These are phyloP conservation scores for Caenorhabditis drosophilae DNA, from an alignment of 2,888 invertebrate species.

Conservation along the genomic window DNA sequence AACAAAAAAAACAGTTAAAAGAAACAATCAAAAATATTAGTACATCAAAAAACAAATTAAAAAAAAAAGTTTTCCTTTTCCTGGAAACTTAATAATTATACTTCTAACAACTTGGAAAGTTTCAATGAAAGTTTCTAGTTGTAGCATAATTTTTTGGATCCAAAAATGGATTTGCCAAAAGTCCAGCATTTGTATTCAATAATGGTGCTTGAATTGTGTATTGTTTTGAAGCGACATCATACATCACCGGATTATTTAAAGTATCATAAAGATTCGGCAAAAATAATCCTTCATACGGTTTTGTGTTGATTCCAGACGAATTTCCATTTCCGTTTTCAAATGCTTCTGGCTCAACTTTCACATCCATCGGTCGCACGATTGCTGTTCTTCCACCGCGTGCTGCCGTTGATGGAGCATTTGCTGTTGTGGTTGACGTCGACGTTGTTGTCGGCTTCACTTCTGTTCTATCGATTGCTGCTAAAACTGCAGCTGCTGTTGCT, in stretches of 20 bases:
- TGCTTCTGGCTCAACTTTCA: neutral
- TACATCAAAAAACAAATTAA: too few species aligned
- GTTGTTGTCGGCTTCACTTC: too few species aligned
- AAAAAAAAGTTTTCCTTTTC: too few species aligned
- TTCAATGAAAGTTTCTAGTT: slow-evolving; percentile 4
- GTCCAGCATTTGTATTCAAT: slow-evolving; percentile 1
- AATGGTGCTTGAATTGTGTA: neutral
- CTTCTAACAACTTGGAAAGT: too few species aligned
- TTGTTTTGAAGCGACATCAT: too few species aligned
- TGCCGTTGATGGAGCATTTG: too few species aligned
- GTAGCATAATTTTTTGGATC: slow-evolving; percentile 6
- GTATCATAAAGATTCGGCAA: neutral
- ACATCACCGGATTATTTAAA: neutral
- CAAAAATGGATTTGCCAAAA: slow-evolving; percentile 12
- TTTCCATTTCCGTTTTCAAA: neutral
- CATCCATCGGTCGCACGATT: slow-evolving; percentile 3
- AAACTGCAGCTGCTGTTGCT: slow-evolving; percentile 17
- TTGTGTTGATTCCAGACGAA: neutral
- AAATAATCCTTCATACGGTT: slow-evolving; percentile 2
- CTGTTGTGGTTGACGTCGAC: neutral
- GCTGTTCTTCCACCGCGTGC: slow-evolving; percentile 5
- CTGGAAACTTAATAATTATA: too few species aligned
- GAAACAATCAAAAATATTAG: too few species aligned
- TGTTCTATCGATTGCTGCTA: slow-evolving; percentile 7
- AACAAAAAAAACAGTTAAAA: too few species aligned